Base-by-base conservation (phyloP, 2,797 vertebrate species). In the Parambassis ranga region DNA sequence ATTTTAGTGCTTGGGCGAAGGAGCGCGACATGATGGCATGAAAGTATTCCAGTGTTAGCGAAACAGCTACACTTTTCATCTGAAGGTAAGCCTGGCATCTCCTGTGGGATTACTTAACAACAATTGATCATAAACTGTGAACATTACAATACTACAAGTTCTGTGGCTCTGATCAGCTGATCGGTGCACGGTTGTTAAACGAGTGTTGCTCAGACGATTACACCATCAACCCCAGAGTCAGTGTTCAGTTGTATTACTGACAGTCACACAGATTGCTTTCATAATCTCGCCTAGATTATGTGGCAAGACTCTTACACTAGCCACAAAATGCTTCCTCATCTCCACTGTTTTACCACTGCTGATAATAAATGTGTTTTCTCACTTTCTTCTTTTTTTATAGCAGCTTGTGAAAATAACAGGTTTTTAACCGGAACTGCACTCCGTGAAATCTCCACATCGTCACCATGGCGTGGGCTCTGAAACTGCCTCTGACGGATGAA, bases 381-480 rank as follows among this genome's bases (percentile, higher is more conserved):
- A 27, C 16, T 52, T 19, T 81, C 22, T 56, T 24, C 13, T 16
- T 59, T n/a, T 59, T 33, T 10, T 13, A 48, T n/a, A n/a, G n/a
- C n/a, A 46, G 47, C 53, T 67, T 58, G 76, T 52, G 33, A 66
- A 28, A 37, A n/a, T n/a, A 47, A 23, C 42, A 24, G 69, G 46
- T 41, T 71, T 83, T 57, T 53, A 52, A 60, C 35, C 53, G 44
- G 48, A 70, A 48, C 49, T 51, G 49, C 60, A 47, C 46, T 52
- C 51, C 15, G 39, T 48, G 32, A 57, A 37, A 41, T 41, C 76
- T 18, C 4, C 71, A 26, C 48, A 36, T 10, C 58, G 46, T 76
- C 78, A 57, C 42, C 49, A 98, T 99, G 97, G 95, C 97, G 66
- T 98, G 97, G 97, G 95, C 96, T 55, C 88, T 98, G 75, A 99